These are phyloP conservation scores for Raja brachyura DNA, from an alignment of 2,113 vertebrate genomes.

Conservation along the genomic window DNA sequence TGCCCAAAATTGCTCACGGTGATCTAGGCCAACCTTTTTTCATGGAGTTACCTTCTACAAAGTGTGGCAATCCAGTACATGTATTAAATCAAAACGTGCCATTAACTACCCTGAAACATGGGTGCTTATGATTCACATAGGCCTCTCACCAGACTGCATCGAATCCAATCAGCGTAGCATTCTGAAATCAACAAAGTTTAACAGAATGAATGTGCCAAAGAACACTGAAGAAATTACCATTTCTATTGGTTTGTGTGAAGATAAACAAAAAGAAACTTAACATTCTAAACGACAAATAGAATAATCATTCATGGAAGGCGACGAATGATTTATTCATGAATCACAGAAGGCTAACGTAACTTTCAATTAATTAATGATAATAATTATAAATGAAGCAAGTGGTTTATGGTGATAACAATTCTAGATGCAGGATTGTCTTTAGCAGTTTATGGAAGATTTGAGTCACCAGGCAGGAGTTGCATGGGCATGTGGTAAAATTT, in stretches of 20 bases:
- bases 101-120: no score
- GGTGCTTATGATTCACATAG: no score
- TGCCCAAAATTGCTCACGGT: no score
- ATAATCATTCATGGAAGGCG: no score
- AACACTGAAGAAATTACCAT: background rate
- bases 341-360: no score
- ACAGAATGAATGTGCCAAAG: background rate
- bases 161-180: background rate
- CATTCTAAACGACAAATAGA: background rate
- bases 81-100: no score
- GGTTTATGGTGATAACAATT: background rate
- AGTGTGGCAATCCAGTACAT: no score
- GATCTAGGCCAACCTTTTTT: no score
- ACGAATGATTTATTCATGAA: no score
- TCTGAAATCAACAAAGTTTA: background rate
- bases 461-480: background rate
- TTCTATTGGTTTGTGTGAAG: background rate
- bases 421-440: background rate
- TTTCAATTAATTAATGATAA: background rate
- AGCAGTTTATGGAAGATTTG: background rate
- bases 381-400: background rate
- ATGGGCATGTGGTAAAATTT: background rate
- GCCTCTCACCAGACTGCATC: no score
- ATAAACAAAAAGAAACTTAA: constrained; percentile 10
- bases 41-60: no score